These are phyloP conservation scores for Ips typographus DNA, from an alignment of 1,140 invertebrate species.

Conservation along the genomic window DNA sequence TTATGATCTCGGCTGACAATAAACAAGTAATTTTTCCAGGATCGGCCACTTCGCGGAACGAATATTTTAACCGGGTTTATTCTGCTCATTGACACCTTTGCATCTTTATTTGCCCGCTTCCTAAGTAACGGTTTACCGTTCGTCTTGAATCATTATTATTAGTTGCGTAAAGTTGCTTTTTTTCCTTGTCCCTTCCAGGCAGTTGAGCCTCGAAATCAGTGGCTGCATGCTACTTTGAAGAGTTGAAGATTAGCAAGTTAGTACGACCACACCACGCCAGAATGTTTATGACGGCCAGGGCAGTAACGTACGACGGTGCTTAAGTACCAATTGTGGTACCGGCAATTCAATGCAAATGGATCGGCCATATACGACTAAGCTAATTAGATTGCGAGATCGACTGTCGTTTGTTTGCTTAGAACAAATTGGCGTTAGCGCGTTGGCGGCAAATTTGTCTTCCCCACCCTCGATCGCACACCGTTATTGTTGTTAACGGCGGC, in stretches of 20 bases:
- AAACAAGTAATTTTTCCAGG: slow-evolving; percentile 27
- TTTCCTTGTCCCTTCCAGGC: too few relatives aligned
- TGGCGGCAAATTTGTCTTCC: slow-evolving; percentile 7
- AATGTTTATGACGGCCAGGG: background rate
- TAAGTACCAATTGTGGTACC: slow-evolving; percentile 21
- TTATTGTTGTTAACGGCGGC: too few relatives aligned
- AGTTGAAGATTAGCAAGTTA: too few relatives aligned
- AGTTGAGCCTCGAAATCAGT: too few relatives aligned
- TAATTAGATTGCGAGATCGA: slow-evolving; percentile 20
- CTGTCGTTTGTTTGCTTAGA: slow-evolving; percentile 12
- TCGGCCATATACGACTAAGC: slow-evolving; percentile 11
- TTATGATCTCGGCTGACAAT: slow-evolving; percentile 17
- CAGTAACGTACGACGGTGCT: slow-evolving; percentile 22
- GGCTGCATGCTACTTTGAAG: too few relatives aligned
- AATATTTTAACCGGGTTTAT: slow-evolving; percentile 29
- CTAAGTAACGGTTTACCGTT: slow-evolving; percentile 11
- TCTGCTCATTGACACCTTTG: slow-evolving; percentile 27
- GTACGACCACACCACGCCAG: too few relatives aligned
- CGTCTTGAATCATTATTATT: too few relatives aligned
- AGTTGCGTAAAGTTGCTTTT: too few relatives aligned
- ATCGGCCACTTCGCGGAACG: slow-evolving; percentile 13
- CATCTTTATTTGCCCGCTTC: slow-evolving; percentile 29
- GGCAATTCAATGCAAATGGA: slow-evolving; percentile 25
- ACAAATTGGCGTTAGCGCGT: slow-evolving; percentile 8
- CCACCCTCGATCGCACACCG: slow-evolving; percentile 6